These are phyloP conservation scores for Crotophaga sulcirostris DNA, from an alignment of 2,113 vertebrate genomes.

Conservation along the genomic window DNA sequence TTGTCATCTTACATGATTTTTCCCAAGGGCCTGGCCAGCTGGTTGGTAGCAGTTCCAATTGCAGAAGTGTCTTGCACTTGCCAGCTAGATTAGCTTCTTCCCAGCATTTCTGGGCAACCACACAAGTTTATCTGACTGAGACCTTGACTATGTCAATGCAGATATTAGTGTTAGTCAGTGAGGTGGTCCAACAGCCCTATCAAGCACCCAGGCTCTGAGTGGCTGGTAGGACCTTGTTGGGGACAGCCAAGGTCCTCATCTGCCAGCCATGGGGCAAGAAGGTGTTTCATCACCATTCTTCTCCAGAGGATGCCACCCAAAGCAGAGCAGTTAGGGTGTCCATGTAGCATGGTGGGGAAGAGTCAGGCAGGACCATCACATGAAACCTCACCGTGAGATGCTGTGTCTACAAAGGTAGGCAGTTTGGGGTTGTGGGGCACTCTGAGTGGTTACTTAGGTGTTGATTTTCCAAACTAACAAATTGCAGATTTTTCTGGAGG, in stretches of 20 bases:
- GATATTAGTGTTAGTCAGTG: fast-evolving
- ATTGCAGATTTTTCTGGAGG: not conserved
- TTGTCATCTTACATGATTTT: not conserved
- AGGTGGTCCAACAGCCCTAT: not conserved
- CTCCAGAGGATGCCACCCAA: not conserved
- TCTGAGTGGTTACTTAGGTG: not conserved
- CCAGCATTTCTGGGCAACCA: not conserved
- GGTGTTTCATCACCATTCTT: not conserved
- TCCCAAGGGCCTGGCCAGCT: not conserved
- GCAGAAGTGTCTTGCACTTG: not conserved
- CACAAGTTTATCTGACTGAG: not conserved
- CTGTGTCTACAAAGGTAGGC: not conserved
- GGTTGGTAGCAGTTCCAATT: not conserved
- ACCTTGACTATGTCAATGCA: not conserved
- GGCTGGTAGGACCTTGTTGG: not conserved
- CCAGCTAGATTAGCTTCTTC: not conserved
- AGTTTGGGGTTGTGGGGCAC: not conserved
- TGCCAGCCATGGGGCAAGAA: not conserved
- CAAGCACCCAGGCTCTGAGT: not conserved
- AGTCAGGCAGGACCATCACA: not conserved
- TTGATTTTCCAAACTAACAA: not conserved
- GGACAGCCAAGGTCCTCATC: not conserved
- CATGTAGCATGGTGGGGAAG: not conserved
- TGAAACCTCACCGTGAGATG: not conserved
- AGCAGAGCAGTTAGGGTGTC: fast-evolving